These are phyloP conservation scores for Drosophila quinaria DNA, from an alignment of 2,888 invertebrate species.

Conservation along the genomic window DNA sequence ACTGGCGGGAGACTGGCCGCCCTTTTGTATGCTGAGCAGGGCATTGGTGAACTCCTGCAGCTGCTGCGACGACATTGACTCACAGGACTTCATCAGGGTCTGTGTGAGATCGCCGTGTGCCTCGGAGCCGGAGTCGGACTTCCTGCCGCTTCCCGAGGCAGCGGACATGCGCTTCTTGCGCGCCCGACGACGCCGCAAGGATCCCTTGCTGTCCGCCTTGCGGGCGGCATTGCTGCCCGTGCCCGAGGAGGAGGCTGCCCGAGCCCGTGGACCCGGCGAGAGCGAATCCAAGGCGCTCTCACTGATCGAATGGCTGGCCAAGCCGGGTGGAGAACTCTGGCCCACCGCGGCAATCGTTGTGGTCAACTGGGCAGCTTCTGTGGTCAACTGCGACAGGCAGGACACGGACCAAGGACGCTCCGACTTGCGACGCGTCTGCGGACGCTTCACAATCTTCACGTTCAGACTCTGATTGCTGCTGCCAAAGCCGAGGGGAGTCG, in stretches of 20 bases:
- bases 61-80: conserved; percentile 87
- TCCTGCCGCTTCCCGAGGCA: conserved; percentile 70
- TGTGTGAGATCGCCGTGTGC: conserved; percentile 79
- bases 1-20: conserved; percentile 23
- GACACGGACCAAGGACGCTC: conserved; percentile 95
- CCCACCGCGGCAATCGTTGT: conserved; percentile 78
- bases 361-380: conserved; percentile 84
- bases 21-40: conserved; percentile 71
- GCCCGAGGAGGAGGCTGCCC: conserved; percentile 75
- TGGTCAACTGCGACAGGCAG: conserved; percentile 91
- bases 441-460: conserved; percentile 88
- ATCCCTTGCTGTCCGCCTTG: conserved; percentile 85
- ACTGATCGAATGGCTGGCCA: conserved; percentile 92
- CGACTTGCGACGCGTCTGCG: conserved; percentile 84
- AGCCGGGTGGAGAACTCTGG: conserved; percentile 86
- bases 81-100: conserved; percentile 87
- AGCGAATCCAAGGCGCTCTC: conserved; percentile 94
- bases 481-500: conserved; percentile 57
- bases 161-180: conserved; percentile 83
- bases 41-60: conserved; percentile 88
- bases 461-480: conserved; percentile 84
- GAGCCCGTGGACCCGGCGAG: conserved; percentile 85
- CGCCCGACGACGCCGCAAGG: conserved; percentile 84
- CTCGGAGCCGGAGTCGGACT: conserved; percentile 88
- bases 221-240: conserved; percentile 72